Base-by-base conservation (phyloP, 1,140 invertebrate genomes). In the Trachymyrmex septentrionalis region DNA sequence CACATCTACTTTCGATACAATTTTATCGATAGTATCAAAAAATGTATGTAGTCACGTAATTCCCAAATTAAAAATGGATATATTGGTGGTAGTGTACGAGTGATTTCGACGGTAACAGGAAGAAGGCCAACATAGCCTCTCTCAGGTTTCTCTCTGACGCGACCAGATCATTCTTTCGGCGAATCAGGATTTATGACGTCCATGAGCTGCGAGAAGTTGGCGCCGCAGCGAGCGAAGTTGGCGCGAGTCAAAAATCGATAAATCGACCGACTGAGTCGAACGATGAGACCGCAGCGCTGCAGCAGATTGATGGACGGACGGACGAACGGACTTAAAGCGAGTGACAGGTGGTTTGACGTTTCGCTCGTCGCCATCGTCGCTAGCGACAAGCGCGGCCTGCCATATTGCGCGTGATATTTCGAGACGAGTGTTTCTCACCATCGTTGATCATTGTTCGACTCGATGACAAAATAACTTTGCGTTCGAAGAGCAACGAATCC, bases 311-410 rank as follows among this genome's bases (percentile, higher is more conserved):
- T 21, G n/a, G 14, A 14, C 24, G 64, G 38, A 64, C 61, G 59
- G 1, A 24, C 27, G 34, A 5, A 69, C 53, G 34, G 16, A 27
- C 19, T 19, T 72, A 24, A 50, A 44, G 87, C 44, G 66, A 82
- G 92, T 93, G 93, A 95, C 93, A 95, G 92, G 93, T 95, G 93
- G 93, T 93, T 95, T 93, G 92, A 94, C 93, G 86, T 94, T 93
- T 82, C 91, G 86, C 86, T 87, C 92, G 92, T 87, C 92, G 92
- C 91, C 92, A 92, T 94, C 88, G 87, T 92, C 86, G 86, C 89
- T 86, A 87, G 85, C 87, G 85, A 88, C 89, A 77, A 61, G 55
- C 89, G 91, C 89, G 86, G 85, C 91, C 93, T 94, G 94, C 94
- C 93, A 94, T 94, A 94, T 94, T 95, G 94, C 85, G 80, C 89